phyloP scores from a whole-genome alignment of 2,888 invertebrate genomes.

The Diadegma fenestrale region DNA sequence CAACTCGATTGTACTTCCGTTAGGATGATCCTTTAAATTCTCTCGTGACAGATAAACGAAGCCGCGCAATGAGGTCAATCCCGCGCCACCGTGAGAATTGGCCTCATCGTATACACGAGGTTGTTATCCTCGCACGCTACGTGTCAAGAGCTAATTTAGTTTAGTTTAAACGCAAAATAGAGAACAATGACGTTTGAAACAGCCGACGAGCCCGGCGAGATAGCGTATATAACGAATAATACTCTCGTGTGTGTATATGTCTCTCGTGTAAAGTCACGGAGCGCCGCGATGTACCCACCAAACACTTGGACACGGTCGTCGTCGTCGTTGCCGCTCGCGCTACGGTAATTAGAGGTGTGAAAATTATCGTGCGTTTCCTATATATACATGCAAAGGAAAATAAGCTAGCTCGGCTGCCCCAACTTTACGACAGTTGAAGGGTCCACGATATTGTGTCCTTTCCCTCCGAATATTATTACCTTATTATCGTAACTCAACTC shows the following conservation, averaged over 20 bases:
- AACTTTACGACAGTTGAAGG: conserved; percentile 3
- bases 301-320: conserved; percentile 13
- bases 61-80: conserved; percentile 16
- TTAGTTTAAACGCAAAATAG: conserved; percentile 19
- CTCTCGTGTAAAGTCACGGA: conserved; percentile 10
- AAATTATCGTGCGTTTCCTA: conserved; percentile 5
- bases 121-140: conserved; percentile 30
- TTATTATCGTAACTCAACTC: background rate
- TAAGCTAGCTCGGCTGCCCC: background rate
- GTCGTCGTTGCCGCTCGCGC: background rate
- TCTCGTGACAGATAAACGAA: conserved; percentile 16
- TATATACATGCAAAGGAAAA: conserved; percentile 1
- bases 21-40: conserved; percentile 9
- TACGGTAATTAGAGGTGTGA: conserved; percentile 9
- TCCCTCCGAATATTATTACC: background rate
- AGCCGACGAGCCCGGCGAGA: background rate
- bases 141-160: conserved; percentile 40
- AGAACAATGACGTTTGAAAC: conserved; percentile 25
- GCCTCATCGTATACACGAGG: conserved; percentile 9
- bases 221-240: conserved; percentile 9
- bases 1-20: background rate
- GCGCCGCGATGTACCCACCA: conserved; percentile 11
- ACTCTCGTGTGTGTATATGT: background rate
- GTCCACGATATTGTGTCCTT: background rate
- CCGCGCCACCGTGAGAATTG: conserved; percentile 11